Percentiles rank a stretch among this genome's conserved stretches.
phyloP scores from a whole-genome alignment of 2,888 invertebrate genomes.

The Sepiola atlantica region DNA sequence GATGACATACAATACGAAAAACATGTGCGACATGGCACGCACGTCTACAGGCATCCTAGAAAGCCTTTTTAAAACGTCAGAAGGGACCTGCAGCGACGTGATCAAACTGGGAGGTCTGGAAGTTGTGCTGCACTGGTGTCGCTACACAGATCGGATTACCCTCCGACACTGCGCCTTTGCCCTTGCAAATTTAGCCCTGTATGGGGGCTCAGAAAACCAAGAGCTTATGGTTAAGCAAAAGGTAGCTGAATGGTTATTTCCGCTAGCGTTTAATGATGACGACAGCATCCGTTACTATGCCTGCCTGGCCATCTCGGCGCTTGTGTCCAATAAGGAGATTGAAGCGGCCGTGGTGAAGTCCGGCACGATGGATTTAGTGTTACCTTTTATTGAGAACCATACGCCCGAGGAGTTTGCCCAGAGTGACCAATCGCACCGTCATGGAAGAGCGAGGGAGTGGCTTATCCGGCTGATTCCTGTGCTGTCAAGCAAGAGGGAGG shows the following conservation, averaged over 20 bases:
- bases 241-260: constrained; percentile 91
- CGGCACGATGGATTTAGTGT: constrained; percentile 96
- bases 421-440: constrained; percentile 85
- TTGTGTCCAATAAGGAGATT: constrained; percentile 97
- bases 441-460: constrained; percentile 97
- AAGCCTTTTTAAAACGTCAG: constrained; percentile 93
- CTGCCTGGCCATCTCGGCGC: constrained; percentile 95
- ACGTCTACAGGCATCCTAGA: constrained; percentile 73
- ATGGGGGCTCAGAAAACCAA: constrained; percentile 97
- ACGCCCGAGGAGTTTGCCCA: constrained; percentile 95
- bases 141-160: constrained; percentile 91
- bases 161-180: constrained; percentile 97
- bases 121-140: constrained; percentile 94
- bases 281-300: constrained; percentile 92
- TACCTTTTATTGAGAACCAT: constrained; percentile 95
- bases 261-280: constrained; percentile 95
- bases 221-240: constrained; percentile 94
- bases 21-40: constrained; percentile 80
- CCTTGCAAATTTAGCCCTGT: constrained; percentile 94
- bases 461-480: constrained; percentile 93
- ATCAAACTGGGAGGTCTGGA: constrained; percentile 93
- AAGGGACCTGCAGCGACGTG: constrained; percentile 94
- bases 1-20: constrained; percentile 89
- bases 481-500: constrained; percentile 93
- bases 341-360: constrained; percentile 96